Evolutionary conservation across 2,797 vertebrate genomes (phyloP).

Genomic region (Silurus lanzhouensis): DNA sequence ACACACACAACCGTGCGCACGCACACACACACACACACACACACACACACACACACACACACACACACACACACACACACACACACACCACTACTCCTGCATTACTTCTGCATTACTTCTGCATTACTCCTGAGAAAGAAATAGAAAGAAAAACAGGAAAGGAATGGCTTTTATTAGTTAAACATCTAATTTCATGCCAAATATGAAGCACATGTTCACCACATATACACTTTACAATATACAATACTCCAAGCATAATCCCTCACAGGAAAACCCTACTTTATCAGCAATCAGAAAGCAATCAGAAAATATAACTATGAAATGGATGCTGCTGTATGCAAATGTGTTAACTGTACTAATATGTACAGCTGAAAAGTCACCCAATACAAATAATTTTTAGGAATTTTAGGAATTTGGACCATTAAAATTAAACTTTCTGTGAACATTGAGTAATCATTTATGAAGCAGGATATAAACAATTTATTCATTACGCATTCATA

Average conservation of each 20-base stretch:
- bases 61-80: background rate
- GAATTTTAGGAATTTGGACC: background rate
- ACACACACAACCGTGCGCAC: background rate
- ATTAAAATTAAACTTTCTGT: background rate
- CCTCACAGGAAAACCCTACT: background rate
- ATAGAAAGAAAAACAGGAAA: constrained; percentile 3
- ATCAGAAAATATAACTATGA: background rate
- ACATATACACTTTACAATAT: background rate
- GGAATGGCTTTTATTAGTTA: constrained; percentile 16
- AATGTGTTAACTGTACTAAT: background rate
- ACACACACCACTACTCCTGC: background rate
- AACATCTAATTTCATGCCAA: constrained; percentile 18
- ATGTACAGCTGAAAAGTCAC: background rate
- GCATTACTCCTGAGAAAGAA: background rate
- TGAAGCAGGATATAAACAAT: background rate
- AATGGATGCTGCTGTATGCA: background rate
- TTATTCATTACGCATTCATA: background rate
- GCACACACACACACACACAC: background rate
- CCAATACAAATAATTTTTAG: background rate
- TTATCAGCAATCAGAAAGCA: background rate
- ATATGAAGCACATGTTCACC: constrained; percentile 29
- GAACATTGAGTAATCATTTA: background rate
- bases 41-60: constrained; percentile 17
- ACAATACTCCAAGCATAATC: constrained; percentile 25
- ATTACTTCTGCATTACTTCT: too few relatives aligned